Conservation (phyloP, 2,888 invertebrate genomes). For the Athalia cordata region DNA sequence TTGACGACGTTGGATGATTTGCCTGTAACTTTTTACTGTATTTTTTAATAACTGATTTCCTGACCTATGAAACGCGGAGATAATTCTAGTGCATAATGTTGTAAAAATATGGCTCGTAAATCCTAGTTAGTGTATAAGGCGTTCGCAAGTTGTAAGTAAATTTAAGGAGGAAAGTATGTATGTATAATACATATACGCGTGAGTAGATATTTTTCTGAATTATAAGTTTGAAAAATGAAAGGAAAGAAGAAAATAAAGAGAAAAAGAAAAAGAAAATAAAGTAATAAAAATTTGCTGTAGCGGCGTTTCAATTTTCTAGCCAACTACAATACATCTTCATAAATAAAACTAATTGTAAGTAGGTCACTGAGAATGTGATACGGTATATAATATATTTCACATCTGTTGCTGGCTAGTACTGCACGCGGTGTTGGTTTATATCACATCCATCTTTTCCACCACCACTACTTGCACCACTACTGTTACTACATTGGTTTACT, state of each 20-base stretch:
- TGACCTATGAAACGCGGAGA: too few species aligned
- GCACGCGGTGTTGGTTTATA: background rate
- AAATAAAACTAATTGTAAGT: conserved; percentile 41
- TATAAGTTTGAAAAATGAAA: background rate
- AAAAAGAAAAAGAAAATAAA: background rate
- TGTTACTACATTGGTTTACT: background rate
- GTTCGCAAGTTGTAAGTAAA: conserved; percentile 7
- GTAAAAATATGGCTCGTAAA: background rate
- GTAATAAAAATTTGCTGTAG: background rate
- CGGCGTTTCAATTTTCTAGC: conserved; percentile 30
- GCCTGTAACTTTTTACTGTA: too few species aligned
- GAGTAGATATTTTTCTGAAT: conserved; percentile 34
- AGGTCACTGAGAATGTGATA: conserved; percentile 31
- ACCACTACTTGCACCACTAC: background rate
- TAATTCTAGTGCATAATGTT: too few species aligned
- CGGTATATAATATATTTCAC: conserved; percentile 23
- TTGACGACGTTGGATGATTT: too few species aligned
- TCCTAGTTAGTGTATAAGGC: background rate
- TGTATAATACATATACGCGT: background rate
- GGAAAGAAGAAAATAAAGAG: background rate
- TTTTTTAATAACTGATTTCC: too few species aligned
- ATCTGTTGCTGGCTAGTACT: background rate
- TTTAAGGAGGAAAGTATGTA: background rate
- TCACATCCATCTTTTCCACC: conserved; percentile 28
- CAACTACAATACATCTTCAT: conserved; percentile 28